Evolutionary conservation across 2,797 vertebrate genomes (phyloP).

Genomic region (Petrocephalus sullivani): DNA sequence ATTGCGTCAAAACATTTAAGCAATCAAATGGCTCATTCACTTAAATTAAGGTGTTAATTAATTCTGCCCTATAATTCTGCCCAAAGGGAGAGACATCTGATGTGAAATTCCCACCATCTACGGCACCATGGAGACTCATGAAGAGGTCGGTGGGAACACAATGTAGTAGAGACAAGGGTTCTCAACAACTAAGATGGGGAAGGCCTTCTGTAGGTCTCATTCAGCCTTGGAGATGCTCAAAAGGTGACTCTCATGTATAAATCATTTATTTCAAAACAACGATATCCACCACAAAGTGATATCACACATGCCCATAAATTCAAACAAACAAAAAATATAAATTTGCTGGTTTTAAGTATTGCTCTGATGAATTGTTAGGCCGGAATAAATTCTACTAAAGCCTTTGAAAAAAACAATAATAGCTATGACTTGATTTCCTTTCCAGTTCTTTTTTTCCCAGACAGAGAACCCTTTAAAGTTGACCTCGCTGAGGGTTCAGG

Average conservation of each 20-base stretch:
- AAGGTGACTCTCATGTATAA: not conserved
- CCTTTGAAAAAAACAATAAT: slow-evolving; percentile 10
- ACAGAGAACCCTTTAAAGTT: slow-evolving; percentile 32
- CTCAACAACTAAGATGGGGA: not conserved
- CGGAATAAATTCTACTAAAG: not conserved
- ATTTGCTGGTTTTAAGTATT: not conserved
- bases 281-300: not conserved
- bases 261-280: not conserved
- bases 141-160: not conserved
- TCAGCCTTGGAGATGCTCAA: not conserved
- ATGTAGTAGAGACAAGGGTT: not conserved
- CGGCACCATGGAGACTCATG: not conserved
- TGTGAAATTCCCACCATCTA: not conserved
- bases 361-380: not conserved
- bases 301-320: not conserved
- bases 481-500: slow-evolving; percentile 27
- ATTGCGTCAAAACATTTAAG: not conserved
- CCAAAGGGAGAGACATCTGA: not conserved
- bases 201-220: not conserved
- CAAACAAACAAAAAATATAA: not conserved
- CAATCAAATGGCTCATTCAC: not conserved
- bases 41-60: not conserved
- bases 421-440: slow-evolving; percentile 12
- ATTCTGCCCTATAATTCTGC: not conserved
- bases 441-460: slow-evolving; percentile 20